phyloP scores from a whole-genome alignment of 1,140 invertebrate species.

The Rhyzopertha dominica region DNA sequence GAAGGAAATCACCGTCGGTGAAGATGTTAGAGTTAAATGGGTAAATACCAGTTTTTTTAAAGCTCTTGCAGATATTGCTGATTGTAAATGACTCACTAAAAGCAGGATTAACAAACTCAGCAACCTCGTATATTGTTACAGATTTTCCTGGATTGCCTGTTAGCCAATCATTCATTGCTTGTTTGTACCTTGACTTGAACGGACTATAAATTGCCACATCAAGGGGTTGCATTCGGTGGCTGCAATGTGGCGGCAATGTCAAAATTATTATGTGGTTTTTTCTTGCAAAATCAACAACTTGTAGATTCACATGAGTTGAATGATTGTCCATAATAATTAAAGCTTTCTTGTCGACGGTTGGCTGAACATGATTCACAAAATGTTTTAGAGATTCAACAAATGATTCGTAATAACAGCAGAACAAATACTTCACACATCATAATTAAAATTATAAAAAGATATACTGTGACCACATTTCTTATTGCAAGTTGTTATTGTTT shows the following conservation, averaged over 20 bases:
- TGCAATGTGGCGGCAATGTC: slow-evolving; percentile 47
- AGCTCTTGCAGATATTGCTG: no score
- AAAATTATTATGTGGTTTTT: slow-evolving; percentile 42
- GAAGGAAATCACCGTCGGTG: slow-evolving; percentile 41
- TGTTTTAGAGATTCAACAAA: slow-evolving; percentile 42
- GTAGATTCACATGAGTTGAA: slow-evolving; percentile 34
- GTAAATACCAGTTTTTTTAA: slow-evolving; percentile 42
- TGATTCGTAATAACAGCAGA: slow-evolving; percentile 40
- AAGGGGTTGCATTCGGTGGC: slow-evolving; percentile 49
- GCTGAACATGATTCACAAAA: slow-evolving; percentile 41
- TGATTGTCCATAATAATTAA: slow-evolving; percentile 44
- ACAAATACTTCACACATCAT: slow-evolving; percentile 26
- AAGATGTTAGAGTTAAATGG: slow-evolving; percentile 41
- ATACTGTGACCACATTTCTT: no score
- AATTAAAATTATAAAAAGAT: no score
- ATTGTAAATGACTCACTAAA: no score
- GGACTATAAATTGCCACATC: slow-evolving; percentile 46
- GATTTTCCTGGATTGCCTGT: no score
- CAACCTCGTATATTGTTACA: no score
- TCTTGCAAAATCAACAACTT: slow-evolving; percentile 18
- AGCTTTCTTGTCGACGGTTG: slow-evolving; percentile 27
- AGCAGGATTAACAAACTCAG: no score
- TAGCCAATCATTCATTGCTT: no score
- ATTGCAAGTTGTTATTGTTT: slow-evolving; percentile 41
- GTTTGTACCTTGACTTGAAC: no score